These are phyloP conservation scores for Parazoanthus swiftii DNA, from an alignment of 92 coral and sea anemone species.

Conservation along the genomic window DNA sequence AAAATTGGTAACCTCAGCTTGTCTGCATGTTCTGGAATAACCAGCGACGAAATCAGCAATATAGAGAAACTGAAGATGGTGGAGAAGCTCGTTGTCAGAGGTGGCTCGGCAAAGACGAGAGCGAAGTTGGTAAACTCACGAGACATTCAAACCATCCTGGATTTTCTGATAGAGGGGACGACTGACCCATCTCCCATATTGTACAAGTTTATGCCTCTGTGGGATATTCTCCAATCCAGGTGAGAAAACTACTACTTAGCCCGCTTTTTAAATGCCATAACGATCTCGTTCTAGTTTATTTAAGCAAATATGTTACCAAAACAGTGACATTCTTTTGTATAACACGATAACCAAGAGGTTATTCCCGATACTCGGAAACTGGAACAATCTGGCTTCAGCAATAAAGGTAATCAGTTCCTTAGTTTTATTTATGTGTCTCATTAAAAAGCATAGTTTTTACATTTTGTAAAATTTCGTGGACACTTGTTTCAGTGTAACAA, in stretches of 20 bases:
- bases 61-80: background rate
- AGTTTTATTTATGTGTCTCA: too few relatives aligned
- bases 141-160: slow-evolving; percentile 9
- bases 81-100: slow-evolving; percentile 46
- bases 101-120: slow-evolving; percentile 48
- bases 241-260: background rate
- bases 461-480: too few relatives aligned
- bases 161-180: slow-evolving; percentile 31
- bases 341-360: background rate
- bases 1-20: slow-evolving; percentile 16
- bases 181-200: slow-evolving; percentile 19
- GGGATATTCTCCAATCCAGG: slow-evolving; percentile 21
- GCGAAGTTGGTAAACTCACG: slow-evolving; percentile 44
- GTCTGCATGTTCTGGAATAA: slow-evolving; percentile 11
- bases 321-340: background rate
- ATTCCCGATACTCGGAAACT: background rate
- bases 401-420: background rate
- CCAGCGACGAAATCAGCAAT: background rate
- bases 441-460: too few relatives aligned
- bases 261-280: background rate
- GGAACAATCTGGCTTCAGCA: background rate
- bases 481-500: too few relatives aligned
- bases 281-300: background rate
- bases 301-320: background rate
- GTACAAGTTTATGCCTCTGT: slow-evolving; percentile 28